Percentiles rank a stretch among this genome's conserved stretches.
Evolutionary conservation across 2,797 vertebrate genomes (phyloP).

Genomic region (Phrynocephalus forsythii): DNA sequence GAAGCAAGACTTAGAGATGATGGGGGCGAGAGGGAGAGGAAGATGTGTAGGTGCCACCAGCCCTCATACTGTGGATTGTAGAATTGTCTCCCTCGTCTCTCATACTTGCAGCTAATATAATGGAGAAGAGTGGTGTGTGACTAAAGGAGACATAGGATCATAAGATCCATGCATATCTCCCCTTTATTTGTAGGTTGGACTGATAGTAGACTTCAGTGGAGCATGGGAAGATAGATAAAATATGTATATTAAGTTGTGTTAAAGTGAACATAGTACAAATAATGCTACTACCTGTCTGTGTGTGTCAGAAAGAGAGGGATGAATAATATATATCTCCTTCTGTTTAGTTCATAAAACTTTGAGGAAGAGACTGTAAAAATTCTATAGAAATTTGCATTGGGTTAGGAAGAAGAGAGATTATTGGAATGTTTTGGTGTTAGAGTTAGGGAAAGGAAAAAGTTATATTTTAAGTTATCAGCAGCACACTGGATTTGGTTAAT

Average conservation of each 20-base stretch:
- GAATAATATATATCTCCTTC: not conserved
- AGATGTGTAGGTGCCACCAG: not conserved
- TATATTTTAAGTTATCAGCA: slow-evolving; percentile 46
- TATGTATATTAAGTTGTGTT: not conserved
- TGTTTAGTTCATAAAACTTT: slow-evolving; percentile 39
- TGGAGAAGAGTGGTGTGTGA: not conserved
- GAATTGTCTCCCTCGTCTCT: too few species aligned
- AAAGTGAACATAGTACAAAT: not conserved
- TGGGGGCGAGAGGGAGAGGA: not conserved
- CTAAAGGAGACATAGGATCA: not conserved
- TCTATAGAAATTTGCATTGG: slow-evolving; percentile 37
- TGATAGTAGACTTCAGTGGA: not conserved
- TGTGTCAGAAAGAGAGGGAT: not conserved
- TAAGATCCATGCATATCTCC: too few species aligned
- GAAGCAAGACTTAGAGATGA: not conserved
- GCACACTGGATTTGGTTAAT: slow-evolving; percentile 30
- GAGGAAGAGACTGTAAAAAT: not conserved
- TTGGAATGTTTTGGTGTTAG: slow-evolving; percentile 30
- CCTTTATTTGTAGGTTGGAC: not conserved
- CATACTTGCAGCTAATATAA: not conserved
- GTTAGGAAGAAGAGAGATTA: slow-evolving; percentile 30
- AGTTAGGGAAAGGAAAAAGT: not conserved
- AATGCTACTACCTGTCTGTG: fast-evolving
- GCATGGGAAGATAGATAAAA: not conserved
- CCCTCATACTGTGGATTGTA: not conserved